Conservation (phyloP, 2,113 vertebrate genomes). For the Bos javanicus region DNA sequence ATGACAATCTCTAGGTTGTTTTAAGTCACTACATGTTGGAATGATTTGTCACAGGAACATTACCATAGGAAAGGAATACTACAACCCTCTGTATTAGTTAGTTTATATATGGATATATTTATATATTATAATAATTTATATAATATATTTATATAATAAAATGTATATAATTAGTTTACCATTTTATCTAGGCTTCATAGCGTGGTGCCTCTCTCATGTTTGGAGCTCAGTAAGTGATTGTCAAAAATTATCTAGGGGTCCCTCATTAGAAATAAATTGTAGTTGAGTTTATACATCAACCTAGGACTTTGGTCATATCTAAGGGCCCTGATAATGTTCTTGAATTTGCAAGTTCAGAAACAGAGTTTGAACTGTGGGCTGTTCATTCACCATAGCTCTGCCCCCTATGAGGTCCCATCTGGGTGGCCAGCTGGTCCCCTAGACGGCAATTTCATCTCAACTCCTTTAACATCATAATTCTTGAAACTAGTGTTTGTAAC, state of each 20-base stretch:
- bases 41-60: neutral
- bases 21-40: neutral
- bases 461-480: neutral
- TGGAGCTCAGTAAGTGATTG: neutral
- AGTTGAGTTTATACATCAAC: neutral
- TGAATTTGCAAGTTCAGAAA: slow-evolving; percentile 16
- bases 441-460: neutral
- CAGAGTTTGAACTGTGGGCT: neutral
- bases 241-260: neutral
- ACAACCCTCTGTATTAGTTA: neutral
- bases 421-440: slow-evolving; percentile 10
- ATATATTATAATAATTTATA: too few relatives aligned
- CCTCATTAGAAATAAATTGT: neutral
- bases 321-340: neutral
- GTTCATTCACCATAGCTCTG: neutral
- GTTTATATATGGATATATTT: too few relatives aligned
- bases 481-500: slow-evolving; percentile 26
- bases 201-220: neutral
- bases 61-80: neutral
- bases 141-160: too few relatives aligned
- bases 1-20: neutral
- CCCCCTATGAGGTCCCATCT: neutral
- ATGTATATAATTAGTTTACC: neutral
- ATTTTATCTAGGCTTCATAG: neutral
- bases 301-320: neutral